phyloP scores from a whole-genome alignment of 2,888 invertebrate species.

The Tipula unca region DNA sequence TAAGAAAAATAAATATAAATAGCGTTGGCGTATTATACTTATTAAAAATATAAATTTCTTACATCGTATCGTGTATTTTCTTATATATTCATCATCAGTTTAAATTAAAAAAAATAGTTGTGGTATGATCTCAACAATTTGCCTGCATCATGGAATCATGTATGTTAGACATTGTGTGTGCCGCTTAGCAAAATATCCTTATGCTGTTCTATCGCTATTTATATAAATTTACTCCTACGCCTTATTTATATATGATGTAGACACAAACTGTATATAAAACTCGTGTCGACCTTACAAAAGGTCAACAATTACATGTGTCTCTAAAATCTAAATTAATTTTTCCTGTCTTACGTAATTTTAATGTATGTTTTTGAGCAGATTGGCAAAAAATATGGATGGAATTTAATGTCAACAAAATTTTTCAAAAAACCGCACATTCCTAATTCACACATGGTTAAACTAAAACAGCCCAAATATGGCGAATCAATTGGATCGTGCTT shows the following conservation, averaged over 20 bases:
- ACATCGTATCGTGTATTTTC: not conserved
- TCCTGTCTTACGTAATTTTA: not conserved
- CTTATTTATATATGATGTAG: not conserved
- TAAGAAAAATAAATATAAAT: not conserved
- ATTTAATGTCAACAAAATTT: not conserved
- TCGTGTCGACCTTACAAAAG: not conserved
- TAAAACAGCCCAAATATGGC: not conserved
- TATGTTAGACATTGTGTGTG: not conserved
- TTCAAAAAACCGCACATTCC: not conserved
- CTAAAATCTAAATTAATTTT: not conserved
- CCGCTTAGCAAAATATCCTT: not conserved
- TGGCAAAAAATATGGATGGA: not conserved
- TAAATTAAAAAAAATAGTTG: not conserved
- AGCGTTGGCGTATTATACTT: not conserved
- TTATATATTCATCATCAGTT: not conserved
- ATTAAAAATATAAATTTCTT: not conserved
- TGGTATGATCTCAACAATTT: not conserved
- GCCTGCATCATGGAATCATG: not conserved
- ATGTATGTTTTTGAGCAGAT: not conserved
- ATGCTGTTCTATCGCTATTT: not conserved
- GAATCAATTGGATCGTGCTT: not conserved
- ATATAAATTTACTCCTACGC: not conserved
- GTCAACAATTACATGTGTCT: not conserved
- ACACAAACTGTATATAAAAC: not conserved
- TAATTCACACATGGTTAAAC: not conserved